Evolutionary conservation across 2,113 vertebrate species (phyloP).

Genomic region (Cacatua alba): DNA sequence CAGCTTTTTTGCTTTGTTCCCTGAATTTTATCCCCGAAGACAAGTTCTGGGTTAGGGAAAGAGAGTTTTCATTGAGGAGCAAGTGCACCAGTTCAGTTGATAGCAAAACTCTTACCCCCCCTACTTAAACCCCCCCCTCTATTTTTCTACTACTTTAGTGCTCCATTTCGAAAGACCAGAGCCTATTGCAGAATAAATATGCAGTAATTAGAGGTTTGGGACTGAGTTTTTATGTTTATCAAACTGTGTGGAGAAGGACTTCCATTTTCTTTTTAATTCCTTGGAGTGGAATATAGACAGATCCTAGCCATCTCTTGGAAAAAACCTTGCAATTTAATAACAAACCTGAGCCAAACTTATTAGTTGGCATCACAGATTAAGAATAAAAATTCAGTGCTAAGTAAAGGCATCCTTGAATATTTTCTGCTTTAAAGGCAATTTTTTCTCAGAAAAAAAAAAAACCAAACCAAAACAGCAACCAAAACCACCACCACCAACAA

Average conservation of each 20-base stretch:
- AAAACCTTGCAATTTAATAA: no score
- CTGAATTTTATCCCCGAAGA: background rate
- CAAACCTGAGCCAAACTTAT: no score
- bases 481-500: background rate
- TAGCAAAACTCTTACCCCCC: background rate
- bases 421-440: background rate
- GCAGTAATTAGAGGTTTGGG: background rate
- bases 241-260: background rate
- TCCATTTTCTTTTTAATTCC: background rate
- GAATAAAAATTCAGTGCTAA: background rate
- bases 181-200: background rate
- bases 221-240: background rate
- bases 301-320: no score
- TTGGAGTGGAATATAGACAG: no score
- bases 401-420: background rate
- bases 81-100: background rate
- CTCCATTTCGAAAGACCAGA: background rate
- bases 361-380: background rate
- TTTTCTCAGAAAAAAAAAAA: background rate
- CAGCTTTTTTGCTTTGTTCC: background rate
- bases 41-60: background rate
- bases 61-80: background rate
- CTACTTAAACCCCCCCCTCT: background rate
- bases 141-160: background rate
- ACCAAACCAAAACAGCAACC: background rate